Percentiles rank a stretch among this genome's conserved stretches.
Evolutionary conservation across 2,113 vertebrate genomes (phyloP).

Genomic region (Triplophysa siluroides): DNA sequence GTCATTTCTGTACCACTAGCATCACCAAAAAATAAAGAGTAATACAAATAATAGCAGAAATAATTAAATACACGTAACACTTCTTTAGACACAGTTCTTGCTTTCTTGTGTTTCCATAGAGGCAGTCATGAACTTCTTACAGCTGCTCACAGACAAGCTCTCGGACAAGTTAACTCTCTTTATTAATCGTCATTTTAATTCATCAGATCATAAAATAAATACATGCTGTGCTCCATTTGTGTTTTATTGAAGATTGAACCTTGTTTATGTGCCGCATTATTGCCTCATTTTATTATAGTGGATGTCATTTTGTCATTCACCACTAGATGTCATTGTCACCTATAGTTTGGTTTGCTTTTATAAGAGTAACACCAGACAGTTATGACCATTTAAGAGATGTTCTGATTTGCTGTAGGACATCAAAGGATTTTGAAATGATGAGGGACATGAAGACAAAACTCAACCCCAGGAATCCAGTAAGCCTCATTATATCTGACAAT

Average conservation of each 20-base stretch:
- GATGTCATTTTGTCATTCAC: background rate
- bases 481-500: slow-evolving; percentile 52
- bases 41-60: too few relatives aligned
- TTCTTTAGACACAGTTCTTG: background rate
- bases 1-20: too few relatives aligned
- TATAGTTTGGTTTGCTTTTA: background rate
- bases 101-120: slow-evolving; percentile 71
- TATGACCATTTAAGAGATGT: background rate
- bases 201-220: background rate
- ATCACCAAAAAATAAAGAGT: too few relatives aligned
- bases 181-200: background rate
- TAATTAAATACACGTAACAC: too few relatives aligned
- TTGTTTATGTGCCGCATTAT: background rate
- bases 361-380: background rate
- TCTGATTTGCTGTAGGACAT: slow-evolving; percentile 75
- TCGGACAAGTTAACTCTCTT: slow-evolving; percentile 78
- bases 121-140: slow-evolving; percentile 88
- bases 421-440: slow-evolving; percentile 93
- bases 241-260: too few relatives aligned
- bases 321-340: slow-evolving; percentile 50
- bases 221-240: background rate
- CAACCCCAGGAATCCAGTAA: slow-evolving; percentile 85
- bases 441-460: slow-evolving; percentile 86
- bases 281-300: background rate
- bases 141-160: slow-evolving; percentile 88